Evolutionary conservation across 2,888 invertebrate species (phyloP), one percentile per base, ranked within the genome.

Genomic region (Heliconius ethilla): DNA sequence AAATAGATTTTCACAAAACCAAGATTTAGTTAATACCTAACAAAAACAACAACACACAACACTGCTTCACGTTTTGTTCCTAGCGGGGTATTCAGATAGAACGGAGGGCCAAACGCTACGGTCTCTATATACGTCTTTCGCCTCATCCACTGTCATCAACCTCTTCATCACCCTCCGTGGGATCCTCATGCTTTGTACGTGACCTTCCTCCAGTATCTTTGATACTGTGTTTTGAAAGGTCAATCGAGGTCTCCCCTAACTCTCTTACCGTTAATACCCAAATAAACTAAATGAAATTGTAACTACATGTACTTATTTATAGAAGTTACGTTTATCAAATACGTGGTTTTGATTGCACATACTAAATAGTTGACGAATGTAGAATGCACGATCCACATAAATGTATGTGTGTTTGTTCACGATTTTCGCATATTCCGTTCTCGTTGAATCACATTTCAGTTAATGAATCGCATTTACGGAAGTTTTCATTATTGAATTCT

Each of bases 401-500:
- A 7, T 51, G 51, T 51, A 10, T 69, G 70, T 70, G 74, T 80
- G 80, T 78, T 75, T 70, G 55, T 66, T 75, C 72, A 73, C 65
- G 72, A 77, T 75, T 78, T 77, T 75, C 78, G n/a, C 75, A 77
- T 80, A 73, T 40, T 72, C 45, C 65, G 63, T 29, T 45, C 70
- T 33, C 40, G 70, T 72, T 80, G 72, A 51, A 75, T 75, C 62
- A 72, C 65, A 74, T 78, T 74, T 78, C 78, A 51, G 59, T 74
- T 80, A 75, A 78, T 78, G 67, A 78, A 77, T 73, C 29, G 70
- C 72, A 62, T 77, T 80, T 59, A 75, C 66, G 29, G 40, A 66
- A 67, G 59, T 66, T 29, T 78, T 62, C 65, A 76, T 70, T 80
- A 78, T 76, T 76, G 70, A 67, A 74, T 78, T 67, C 51, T 78